Conservation (phyloP, 1,140 invertebrate genomes). For the Halyomorpha halys region DNA sequence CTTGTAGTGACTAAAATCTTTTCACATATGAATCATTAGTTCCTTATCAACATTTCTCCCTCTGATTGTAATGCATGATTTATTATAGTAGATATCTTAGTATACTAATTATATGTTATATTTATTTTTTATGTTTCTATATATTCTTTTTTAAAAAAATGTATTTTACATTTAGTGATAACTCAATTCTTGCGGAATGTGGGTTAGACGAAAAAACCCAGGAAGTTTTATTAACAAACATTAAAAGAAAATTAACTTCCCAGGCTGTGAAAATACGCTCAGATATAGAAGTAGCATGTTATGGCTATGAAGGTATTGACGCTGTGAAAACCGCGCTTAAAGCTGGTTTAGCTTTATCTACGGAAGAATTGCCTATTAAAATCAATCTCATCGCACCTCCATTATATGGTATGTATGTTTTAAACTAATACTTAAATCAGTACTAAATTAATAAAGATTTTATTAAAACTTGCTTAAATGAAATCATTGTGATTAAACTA, state of each 20-base stretch:
- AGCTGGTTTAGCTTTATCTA: constrained; percentile 84
- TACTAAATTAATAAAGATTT: no score
- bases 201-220: constrained; percentile 87
- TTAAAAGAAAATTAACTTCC: constrained; percentile 91
- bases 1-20: no score
- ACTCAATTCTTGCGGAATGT: constrained; percentile 91
- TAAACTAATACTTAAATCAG: no score
- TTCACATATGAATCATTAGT: no score
- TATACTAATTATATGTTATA: no score
- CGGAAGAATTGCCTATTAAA: constrained; percentile 89
- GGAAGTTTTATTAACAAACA: constrained; percentile 86
- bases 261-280: constrained; percentile 96
- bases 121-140: no score
- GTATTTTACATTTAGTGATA: constrained; percentile 56
- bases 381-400: constrained; percentile 99
- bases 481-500: no score
- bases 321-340: constrained; percentile 91
- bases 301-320: constrained; percentile 97
- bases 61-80: no score
- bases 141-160: no score
- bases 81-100: no score
- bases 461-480: no score
- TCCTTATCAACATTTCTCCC: no score
- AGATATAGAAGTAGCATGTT: constrained; percentile 97
- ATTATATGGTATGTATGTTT: constrained; percentile 59